Evolutionary conservation across 2,797 vertebrate genomes (phyloP), one percentile per base, ranked within the genome.

Genomic region (Yasuhikotakia modesta): DNA sequence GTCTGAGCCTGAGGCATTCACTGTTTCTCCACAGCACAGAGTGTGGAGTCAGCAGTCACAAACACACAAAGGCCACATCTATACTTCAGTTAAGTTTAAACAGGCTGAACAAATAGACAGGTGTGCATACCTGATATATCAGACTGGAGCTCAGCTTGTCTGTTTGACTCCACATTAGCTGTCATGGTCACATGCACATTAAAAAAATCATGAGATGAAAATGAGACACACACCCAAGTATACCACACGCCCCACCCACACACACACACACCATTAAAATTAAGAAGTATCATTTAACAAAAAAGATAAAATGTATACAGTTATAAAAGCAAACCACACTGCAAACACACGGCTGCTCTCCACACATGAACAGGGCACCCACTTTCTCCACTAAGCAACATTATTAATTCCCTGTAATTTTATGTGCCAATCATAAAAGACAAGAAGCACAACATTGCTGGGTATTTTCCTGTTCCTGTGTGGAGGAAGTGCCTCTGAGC

Each of bases 221-320:
- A 55, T 45, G 32, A 60, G 2, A 48, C 24, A 76, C 30, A 76
- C 22, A 53, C 22, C 16, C 24, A 75, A 57, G 61, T 53, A 46
- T 43, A 39, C 17, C 52, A 35, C 2, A 66, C 70, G n/a, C n/a
- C n/a, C n/a, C n/a, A n/a, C n/a, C n/a, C n/a, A 85, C 43, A 24
- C n/a, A 87, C 88, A 89, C 89, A 92, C 87, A 86, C 88, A 61
- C 12, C 3, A 70, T 90, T 86, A 87, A 86, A 80, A 4, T 14
- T 14, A 45, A 35, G 63, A 10, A 3, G 60, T 5, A 11, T 6
- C 17, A 32, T 19, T 22, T 16, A 75, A 1, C 21, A 27, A 39
- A 5, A 76, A 48, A 43, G 8, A 24, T 19, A 7, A 24, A 32
- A 74, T 2, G n/a, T 11, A 61, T 35, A 13, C 63, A 10, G 61